Conservation (phyloP, 2,113 vertebrate species). For the Tachuris rubrigastra region DNA sequence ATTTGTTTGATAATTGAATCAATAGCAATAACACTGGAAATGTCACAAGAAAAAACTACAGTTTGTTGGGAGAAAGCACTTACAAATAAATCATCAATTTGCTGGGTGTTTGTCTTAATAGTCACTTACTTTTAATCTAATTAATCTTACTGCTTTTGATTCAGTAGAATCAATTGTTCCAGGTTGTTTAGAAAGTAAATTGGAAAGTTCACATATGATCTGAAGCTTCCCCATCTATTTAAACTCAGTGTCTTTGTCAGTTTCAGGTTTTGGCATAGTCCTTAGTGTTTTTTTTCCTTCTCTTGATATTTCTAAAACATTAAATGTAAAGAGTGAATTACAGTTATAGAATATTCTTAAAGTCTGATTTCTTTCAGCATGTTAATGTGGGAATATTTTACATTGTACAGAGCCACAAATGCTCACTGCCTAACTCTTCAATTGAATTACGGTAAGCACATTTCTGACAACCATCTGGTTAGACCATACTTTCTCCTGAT, state of each 20-base stretch:
- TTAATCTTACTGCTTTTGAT: conserved; percentile 42
- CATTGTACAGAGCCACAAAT: conserved; percentile 5
- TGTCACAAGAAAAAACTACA: conserved; percentile 20
- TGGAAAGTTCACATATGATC: background rate
- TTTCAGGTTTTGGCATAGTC: background rate
- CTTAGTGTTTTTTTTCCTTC: conserved; percentile 7
- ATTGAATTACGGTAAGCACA: conserved; percentile 53
- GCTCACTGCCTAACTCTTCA: background rate
- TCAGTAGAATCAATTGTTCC: conserved; percentile 27
- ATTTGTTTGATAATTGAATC: conserved; percentile 42
- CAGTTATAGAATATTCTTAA: conserved; percentile 10
- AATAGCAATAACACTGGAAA: conserved; percentile 16
- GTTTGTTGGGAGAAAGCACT: background rate
- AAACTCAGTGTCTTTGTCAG: background rate
- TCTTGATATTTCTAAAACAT: conserved; percentile 37
- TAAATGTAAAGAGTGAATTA: conserved; percentile 40
- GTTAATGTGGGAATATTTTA: conserved; percentile 42
- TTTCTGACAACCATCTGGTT: conserved; percentile 70
- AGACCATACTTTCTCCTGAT: conserved; percentile 44
- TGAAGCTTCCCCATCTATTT: conserved; percentile 11
- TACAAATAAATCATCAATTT: conserved; percentile 48
- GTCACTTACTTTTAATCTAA: conserved; percentile 43
- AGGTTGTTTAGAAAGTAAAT: conserved; percentile 22
- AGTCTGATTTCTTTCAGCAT: conserved; percentile 18
- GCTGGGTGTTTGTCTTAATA: conserved; percentile 22